A percentile compares a stretch with the other conserved stretches of the same genome.
phyloP scores from a whole-genome alignment of 2,797 vertebrate genomes.

The Xenops minutus region DNA sequence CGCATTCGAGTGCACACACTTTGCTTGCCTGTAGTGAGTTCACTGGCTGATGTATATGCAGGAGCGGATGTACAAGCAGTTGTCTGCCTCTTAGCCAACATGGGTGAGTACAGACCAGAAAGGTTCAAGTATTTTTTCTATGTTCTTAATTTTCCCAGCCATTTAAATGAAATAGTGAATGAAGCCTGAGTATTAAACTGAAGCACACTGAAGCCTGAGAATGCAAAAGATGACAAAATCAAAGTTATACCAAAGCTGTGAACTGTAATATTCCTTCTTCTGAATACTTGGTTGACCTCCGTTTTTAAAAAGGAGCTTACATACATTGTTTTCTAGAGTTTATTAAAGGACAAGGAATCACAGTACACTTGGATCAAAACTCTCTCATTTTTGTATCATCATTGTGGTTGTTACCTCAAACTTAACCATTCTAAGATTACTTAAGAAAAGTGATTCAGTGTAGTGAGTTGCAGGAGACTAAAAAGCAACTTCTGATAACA shows the following conservation, averaged over 20 bases:
- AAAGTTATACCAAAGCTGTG: not conserved
- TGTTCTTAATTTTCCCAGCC: not conserved
- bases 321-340: not conserved
- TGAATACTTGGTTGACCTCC: not conserved
- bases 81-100: slow-evolving; percentile 92
- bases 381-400: not conserved
- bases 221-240: not conserved
- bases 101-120: slow-evolving; percentile 83
- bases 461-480: not conserved
- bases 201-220: not conserved
- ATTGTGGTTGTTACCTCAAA: not conserved
- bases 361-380: not conserved
- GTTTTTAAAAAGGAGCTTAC: not conserved
- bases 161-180: not conserved
- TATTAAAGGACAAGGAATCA: not conserved
- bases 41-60: slow-evolving; percentile 90
- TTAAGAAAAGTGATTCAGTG: not conserved
- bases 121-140: not conserved
- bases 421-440: not conserved
- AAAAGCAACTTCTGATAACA: not conserved
- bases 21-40: slow-evolving; percentile 92
- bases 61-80: slow-evolving; percentile 94
- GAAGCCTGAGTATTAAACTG: not conserved
- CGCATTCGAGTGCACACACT: slow-evolving; percentile 94
- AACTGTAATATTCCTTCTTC: not conserved